Base-by-base conservation (phyloP, 2,113 vertebrate genomes). In the Echinops telfairi region DNA sequence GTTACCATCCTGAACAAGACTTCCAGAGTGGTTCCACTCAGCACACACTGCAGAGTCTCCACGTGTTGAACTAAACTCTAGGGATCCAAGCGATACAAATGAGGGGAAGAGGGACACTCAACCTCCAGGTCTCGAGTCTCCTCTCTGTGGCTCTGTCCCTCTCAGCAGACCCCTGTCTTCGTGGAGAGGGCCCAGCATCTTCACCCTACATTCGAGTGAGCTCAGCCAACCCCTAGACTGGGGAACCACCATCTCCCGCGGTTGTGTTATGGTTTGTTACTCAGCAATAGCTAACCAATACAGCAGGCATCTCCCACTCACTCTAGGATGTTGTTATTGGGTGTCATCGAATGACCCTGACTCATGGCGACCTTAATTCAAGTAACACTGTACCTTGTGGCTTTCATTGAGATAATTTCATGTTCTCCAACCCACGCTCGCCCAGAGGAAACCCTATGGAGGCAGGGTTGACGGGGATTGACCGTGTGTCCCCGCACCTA, bases 371-470 rank as follows among this genome's bases (percentile, higher is more conserved):
- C n/a, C n/a, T 16, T 73, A 4, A 58, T 27, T 0, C 6, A 29
- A 4, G 20, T 53, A 68, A 27, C 1, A 33, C 17, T 0, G 38
- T 62, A n/a, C 76, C 5, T 76, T 19, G 20, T n/a, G 20, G 6
- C 31, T 8, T 17, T 22, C 2, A 9, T 29, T 12, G 12, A 1
- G 29, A 60, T 57, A 22, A n/a, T 14, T 2, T 0, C 47, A 62
- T 8, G 33, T 3, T 1, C 16, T 19, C 29, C 27, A 25, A 20
- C 47, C 19, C 20, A 6, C 38, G 1, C 15, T 60, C 62, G 40
- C 0, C 6, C 64, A 14, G 31, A 1, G 11, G 23, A 14, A 64
- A 29, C 12, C 31, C 86, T 6, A 1, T 0, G 12, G 17, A 27
- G 60, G 60, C 7, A 2, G n/a, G 11, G 31, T 47, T 25, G 31